Conservation (phyloP, 2,888 invertebrate genomes). For the Platycheirus rosarum region DNA sequence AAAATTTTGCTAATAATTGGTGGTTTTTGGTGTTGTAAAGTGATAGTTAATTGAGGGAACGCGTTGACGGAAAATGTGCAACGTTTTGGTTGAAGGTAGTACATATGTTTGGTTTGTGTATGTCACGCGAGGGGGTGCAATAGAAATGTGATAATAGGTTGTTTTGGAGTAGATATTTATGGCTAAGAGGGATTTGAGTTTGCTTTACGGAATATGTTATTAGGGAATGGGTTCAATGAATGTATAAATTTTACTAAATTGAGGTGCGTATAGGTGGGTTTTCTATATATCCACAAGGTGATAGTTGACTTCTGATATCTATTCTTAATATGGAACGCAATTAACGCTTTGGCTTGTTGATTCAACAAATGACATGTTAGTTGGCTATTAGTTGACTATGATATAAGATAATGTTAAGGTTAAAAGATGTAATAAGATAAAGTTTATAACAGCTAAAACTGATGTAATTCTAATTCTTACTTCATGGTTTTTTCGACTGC, state of each 20-base stretch:
- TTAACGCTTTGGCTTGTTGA: too few relatives aligned
- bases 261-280: conserved; percentile 20
- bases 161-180: conserved; percentile 66
- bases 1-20: conserved; percentile 61
- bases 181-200: conserved; percentile 43
- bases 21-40: conserved; percentile 46
- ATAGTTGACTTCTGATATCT: too few relatives aligned
- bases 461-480: too few relatives aligned
- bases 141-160: conserved; percentile 57
- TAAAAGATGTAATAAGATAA: too few relatives aligned
- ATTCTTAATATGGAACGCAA: too few relatives aligned
- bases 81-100: too few relatives aligned
- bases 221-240: conserved; percentile 9
- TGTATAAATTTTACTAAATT: conserved; percentile 10
- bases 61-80: conserved; percentile 45
- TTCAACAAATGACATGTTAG: too few relatives aligned
- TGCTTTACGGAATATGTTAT: conserved; percentile 52
- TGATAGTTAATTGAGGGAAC: conserved; percentile 61
- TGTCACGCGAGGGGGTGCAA: neutral
- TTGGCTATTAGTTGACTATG: too few relatives aligned
- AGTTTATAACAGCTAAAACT: too few relatives aligned
- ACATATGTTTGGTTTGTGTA: conserved; percentile 11
- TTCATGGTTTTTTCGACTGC: too few relatives aligned
- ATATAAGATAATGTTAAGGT: too few relatives aligned
- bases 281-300: too few relatives aligned